Evolutionary conservation across 2,113 vertebrate species (phyloP).

Genomic region (Sylvilagus bachmani): DNA sequence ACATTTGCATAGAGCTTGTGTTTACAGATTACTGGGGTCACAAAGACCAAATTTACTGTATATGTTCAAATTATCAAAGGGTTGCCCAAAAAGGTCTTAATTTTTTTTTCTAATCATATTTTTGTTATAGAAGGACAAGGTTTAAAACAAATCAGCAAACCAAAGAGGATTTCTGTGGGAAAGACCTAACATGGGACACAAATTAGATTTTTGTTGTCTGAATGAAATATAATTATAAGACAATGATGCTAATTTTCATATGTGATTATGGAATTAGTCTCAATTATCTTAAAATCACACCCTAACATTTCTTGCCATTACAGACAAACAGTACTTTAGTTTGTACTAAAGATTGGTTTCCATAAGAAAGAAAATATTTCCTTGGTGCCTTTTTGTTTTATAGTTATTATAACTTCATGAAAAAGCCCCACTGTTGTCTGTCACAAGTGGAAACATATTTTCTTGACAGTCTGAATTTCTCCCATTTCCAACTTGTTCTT

Average conservation of each 20-base stretch:
- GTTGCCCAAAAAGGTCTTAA: neutral
- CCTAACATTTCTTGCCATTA: neutral
- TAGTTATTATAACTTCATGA: neutral
- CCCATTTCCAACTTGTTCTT: neutral
- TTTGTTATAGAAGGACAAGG: neutral
- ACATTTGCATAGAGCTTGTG: neutral
- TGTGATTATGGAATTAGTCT: neutral
- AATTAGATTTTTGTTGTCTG: neutral
- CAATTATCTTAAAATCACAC: conserved; percentile 4
- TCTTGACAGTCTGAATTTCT: neutral
- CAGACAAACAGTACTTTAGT: neutral
- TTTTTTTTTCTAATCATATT: neutral
- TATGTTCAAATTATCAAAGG: neutral
- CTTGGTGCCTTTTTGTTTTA: neutral
- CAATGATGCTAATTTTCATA: neutral
- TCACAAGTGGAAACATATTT: neutral
- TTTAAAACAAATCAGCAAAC: neutral
- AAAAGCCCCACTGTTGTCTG: neutral
- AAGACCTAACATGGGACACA: neutral
- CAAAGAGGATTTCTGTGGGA: neutral
- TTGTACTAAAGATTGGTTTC: neutral
- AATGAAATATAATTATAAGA: neutral
- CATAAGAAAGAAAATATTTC: conserved; percentile 29
- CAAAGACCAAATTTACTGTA: neutral
- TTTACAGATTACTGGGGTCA: neutral